Base-by-base conservation (phyloP, 2,888 invertebrate genomes). In the Pterostichus niger region DNA sequence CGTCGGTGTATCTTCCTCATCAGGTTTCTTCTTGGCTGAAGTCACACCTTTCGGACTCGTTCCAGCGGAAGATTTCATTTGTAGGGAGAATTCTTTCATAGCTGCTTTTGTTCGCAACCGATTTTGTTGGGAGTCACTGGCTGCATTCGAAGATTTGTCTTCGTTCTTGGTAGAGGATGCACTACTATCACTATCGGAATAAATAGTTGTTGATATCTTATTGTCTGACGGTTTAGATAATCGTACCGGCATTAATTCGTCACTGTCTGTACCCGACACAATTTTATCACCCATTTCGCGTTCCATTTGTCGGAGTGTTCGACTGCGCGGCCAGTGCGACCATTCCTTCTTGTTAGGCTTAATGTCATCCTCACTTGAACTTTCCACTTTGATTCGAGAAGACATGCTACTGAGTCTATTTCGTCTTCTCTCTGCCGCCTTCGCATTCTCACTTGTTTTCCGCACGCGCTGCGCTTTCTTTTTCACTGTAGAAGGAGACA, bases 31-130 rank as follows among this genome's bases (percentile, higher is more conserved):
- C 84, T 85, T 85, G 84, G 88, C 86, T 85, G 87, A 73, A 84
- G 87, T 64, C 85, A 87, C 44, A 52, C 76, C 84, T 61, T 84
- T 85, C 2, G 87, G 85, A 85, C 86, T 86, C 83, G 87, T 87
- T 56, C 89, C 87, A 82, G 87, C 86, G 59, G 88, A 86, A 6
- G 89, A 88, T 87, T 89, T 89, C 68, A 89, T 83, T 56, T 88
- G 88, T 11, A 92, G 91, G 59, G 95, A 93, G 87, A 96, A 96
- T 88, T 96, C 96, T 89, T 97, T 97, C 89, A 96, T 94, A 9
- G 96, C 95, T 13, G 95, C 96, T 90, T 97, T 97, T 11, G 96
- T 96, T 86, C 96, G 92, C 85, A 96, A 92, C 64, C 91, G 91
- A 86, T 93, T 91, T 87, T 94, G 94, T 86, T 94, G 94, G 6